phyloP scores from a whole-genome alignment of 2,797 vertebrate genomes.

The Lemur catta region DNA sequence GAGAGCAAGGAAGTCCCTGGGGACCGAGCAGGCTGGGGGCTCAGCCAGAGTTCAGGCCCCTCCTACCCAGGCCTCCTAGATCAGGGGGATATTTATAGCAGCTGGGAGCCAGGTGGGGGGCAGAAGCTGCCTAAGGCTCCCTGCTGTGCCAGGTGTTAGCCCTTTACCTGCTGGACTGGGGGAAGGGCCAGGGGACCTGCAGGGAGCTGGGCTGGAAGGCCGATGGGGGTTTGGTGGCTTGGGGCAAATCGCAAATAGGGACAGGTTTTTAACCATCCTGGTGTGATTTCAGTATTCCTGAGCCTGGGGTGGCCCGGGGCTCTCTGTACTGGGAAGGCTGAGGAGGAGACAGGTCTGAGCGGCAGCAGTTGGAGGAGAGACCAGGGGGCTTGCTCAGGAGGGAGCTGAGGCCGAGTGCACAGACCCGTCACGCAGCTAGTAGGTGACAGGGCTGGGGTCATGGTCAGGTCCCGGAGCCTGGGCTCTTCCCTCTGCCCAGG shows the following conservation, averaged over 20 bases:
- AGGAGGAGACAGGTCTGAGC: background rate
- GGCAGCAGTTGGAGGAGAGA: background rate
- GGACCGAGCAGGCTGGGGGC: background rate
- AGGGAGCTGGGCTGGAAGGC: background rate
- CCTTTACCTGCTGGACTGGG: background rate
- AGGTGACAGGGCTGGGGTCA: background rate
- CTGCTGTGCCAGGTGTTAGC: fast-evolving
- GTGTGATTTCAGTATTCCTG: background rate
- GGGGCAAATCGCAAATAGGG: background rate
- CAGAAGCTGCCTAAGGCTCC: background rate
- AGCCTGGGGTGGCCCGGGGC: background rate
- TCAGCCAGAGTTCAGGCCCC: background rate
- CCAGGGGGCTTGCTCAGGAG: fast-evolving
- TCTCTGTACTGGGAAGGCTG: background rate
- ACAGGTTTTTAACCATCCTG: background rate
- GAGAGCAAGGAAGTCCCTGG: background rate
- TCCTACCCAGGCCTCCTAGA: background rate
- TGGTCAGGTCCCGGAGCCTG: background rate
- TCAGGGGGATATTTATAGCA: background rate
- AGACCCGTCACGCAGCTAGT: background rate
- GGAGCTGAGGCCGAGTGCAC: background rate
- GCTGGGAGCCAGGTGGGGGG: background rate
- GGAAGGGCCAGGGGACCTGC: background rate
- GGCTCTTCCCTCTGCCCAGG: background rate
- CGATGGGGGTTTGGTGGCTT: no score